Percentiles rank a stretch among this genome's conserved stretches.
Evolutionary conservation across 2,797 vertebrate species (phyloP).

Genomic region (Strix occidentalis): DNA sequence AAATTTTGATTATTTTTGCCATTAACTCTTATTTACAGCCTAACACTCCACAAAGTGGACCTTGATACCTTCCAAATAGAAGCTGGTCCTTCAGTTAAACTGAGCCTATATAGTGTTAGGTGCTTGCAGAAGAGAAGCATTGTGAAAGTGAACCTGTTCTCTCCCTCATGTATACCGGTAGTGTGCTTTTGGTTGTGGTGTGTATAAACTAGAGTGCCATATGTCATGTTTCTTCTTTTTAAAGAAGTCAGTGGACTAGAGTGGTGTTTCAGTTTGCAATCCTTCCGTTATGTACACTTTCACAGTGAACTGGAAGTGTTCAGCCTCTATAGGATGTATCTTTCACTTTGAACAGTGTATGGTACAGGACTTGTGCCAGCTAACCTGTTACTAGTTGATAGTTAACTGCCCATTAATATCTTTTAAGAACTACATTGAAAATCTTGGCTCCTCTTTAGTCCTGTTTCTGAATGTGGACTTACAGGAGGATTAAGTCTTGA

Average conservation of each 20-base stretch:
- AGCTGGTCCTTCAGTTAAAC: not conserved
- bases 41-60: not conserved
- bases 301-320: not conserved
- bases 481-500: not conserved
- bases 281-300: accelerated
- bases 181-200: not conserved
- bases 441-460: not conserved
- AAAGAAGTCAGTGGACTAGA: not conserved
- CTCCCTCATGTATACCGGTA: not conserved
- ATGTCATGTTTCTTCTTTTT: not conserved
- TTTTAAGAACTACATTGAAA: not conserved
- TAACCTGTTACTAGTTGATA: not conserved
- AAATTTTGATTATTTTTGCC: not conserved
- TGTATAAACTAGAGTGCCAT: not conserved
- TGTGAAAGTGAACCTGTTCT: not conserved
- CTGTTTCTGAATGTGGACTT: not conserved
- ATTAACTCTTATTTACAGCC: not conserved
- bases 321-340: not conserved
- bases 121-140: not conserved
- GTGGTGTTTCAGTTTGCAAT: not conserved
- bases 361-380: not conserved
- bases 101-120: not conserved
- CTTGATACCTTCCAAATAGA: not conserved
- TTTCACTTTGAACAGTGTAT: not conserved
- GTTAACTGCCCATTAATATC: not conserved